Percentiles rank a stretch among this genome's conserved stretches.
These are phyloP conservation scores for Drosophila watanabei DNA, from an alignment of 1,140 invertebrate genomes.

Conservation along the genomic window DNA sequence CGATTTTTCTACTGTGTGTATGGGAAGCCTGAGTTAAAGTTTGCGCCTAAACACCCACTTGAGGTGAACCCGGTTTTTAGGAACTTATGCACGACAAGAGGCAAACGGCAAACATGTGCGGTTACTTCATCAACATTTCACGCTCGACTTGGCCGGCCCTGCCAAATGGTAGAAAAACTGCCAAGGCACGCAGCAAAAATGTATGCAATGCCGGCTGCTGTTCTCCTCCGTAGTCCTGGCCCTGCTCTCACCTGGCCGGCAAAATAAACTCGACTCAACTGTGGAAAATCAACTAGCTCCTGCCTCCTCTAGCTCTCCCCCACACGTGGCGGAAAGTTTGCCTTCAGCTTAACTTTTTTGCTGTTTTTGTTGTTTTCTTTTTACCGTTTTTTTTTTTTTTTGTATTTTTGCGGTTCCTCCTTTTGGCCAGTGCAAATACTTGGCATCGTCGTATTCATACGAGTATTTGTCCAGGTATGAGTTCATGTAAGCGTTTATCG, in stretches of 20 bases:
- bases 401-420: conserved; percentile 32
- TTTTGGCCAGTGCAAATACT: conserved; percentile 65
- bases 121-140: conserved; percentile 83
- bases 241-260: conserved; percentile 63
- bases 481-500: conserved; percentile 60
- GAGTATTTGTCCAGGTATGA: conserved; percentile 26
- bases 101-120: conserved; percentile 65
- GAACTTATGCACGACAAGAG: conserved; percentile 35
- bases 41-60: conserved; percentile 72
- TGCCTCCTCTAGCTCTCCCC: conserved; percentile 10
- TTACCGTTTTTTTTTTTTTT: conserved; percentile 10
- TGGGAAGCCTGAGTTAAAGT: conserved; percentile 39
- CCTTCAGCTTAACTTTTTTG: conserved; percentile 56
- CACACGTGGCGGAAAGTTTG: conserved; percentile 72
- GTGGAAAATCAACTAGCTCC: conserved; percentile 76
- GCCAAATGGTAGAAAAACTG: conserved; percentile 46
- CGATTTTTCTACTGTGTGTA: not conserved
- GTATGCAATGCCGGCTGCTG: conserved; percentile 56
- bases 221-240: conserved; percentile 2
- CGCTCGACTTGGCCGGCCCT: conserved; percentile 66
- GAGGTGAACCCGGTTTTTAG: conserved; percentile 43
- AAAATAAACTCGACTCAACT: conserved; percentile 82
- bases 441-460: conserved; percentile 36
- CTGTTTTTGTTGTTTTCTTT: not conserved
- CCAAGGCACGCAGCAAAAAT: conserved; percentile 76